Evolutionary conservation across 37 sponge, comb jelly and placozoan species (phyloP).

Genomic region (Crambe crambe): DNA sequence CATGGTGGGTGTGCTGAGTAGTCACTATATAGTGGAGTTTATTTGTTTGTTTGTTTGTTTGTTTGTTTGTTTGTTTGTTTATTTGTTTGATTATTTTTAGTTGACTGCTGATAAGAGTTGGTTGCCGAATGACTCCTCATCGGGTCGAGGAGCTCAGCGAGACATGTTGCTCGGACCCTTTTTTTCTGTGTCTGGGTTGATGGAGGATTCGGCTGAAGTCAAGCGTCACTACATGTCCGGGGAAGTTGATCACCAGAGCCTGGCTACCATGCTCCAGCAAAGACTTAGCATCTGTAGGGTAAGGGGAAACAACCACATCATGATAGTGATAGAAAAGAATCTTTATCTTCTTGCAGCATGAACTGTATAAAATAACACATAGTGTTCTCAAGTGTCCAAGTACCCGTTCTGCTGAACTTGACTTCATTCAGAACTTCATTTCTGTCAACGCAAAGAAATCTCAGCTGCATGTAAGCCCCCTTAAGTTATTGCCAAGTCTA

Average conservation of each 20-base stretch:
- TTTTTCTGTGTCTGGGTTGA: constrained; percentile 55
- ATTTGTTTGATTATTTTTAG: constrained; percentile 12
- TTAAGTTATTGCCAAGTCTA: no score
- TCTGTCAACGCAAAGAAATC: constrained; percentile 46
- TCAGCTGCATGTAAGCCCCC: constrained; percentile 33
- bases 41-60: neutral
- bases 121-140: constrained; percentile 15
- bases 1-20: constrained; percentile 29
- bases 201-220: constrained; percentile 32
- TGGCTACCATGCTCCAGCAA: constrained; percentile 29
- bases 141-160: constrained; percentile 24
- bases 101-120: constrained; percentile 29
- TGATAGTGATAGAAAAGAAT: neutral
- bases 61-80: no score
- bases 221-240: neutral
- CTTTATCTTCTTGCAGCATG: constrained; percentile 30
- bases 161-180: constrained; percentile 67
- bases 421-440: constrained; percentile 60
- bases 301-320: neutral
- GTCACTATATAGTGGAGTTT: neutral
- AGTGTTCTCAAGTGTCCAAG: constrained; percentile 64
- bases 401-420: constrained; percentile 44
- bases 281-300: constrained; percentile 42
- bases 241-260: neutral
- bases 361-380: constrained; percentile 57